Evolutionary conservation across 2,113 vertebrate species (phyloP).

Genomic region (Oncorhynchus gorbuscha): DNA sequence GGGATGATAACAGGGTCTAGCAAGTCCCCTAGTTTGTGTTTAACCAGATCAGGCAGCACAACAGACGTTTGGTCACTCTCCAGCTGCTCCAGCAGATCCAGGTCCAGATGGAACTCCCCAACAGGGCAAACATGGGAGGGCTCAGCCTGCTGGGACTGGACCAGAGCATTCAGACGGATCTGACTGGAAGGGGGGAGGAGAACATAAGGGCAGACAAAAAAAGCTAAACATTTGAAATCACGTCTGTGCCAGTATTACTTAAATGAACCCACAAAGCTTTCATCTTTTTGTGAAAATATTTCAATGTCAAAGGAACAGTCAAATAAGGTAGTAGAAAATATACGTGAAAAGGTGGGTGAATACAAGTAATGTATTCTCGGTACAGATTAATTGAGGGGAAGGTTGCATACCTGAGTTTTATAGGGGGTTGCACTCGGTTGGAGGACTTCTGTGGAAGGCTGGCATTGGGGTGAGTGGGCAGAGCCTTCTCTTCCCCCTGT

Average conservation of each 20-base stretch:
- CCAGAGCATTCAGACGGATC: conserved; percentile 32
- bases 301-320: too few relatives aligned
- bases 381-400: neutral
- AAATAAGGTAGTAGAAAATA: too few relatives aligned
- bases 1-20: conserved; percentile 94
- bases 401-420: neutral
- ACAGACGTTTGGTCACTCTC: conserved; percentile 78
- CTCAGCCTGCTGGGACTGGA: conserved; percentile 83
- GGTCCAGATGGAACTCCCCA: conserved; percentile 90
- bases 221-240: too few relatives aligned
- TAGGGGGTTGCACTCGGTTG: conserved; percentile 57
- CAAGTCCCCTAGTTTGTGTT: conserved; percentile 96
- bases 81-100: conserved; percentile 88
- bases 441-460: conserved; percentile 81
- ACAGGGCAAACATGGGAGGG: conserved; percentile 21
- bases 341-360: too few relatives aligned
- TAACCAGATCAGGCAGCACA: conserved; percentile 94
- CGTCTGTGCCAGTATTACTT: too few relatives aligned
- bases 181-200: conserved; percentile 71
- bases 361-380: too few relatives aligned
- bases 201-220: neutral
- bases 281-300: too few relatives aligned
- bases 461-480: conserved; percentile 72
- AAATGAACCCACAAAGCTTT: too few relatives aligned
- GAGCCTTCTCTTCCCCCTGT: conserved; percentile 77